Conservation (phyloP, 2,113 vertebrate species). For the Amblyopsis rosae region DNA sequence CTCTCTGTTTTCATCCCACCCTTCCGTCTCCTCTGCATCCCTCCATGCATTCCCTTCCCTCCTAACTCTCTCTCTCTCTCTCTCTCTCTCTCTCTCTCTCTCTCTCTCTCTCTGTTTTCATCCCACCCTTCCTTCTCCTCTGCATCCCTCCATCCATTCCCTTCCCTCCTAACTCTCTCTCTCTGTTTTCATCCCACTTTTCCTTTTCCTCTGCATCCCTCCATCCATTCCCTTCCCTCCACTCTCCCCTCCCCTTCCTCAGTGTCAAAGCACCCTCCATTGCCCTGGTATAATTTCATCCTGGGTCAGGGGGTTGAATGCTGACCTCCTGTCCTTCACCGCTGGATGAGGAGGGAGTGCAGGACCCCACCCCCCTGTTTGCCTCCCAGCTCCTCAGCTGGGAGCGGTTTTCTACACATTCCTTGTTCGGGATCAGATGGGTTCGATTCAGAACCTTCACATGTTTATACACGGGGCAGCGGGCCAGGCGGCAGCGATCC, state of each 20-base stretch:
- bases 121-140: too few species aligned
- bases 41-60: not conserved
- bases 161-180: too few species aligned
- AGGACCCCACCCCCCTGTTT: conserved; percentile 33
- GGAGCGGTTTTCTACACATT: conserved; percentile 38
- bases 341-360: conserved; percentile 22
- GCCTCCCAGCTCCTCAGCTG: conserved; percentile 23
- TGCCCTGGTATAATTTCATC: conserved; percentile 34
- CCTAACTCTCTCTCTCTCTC: too few species aligned
- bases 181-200: not conserved
- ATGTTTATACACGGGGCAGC: conserved; percentile 53
- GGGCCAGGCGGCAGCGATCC: conserved; percentile 16
- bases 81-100: too few species aligned
- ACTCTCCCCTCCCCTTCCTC: conserved; percentile 12
- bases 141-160: too few species aligned
- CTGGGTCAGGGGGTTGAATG: conserved; percentile 22
- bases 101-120: too few species aligned
- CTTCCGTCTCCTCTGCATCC: not conserved
- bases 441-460: conserved; percentile 36
- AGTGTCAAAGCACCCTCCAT: too few species aligned
- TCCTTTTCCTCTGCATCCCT: not conserved
- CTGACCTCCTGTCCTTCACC: conserved; percentile 46
- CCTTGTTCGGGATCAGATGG: conserved; percentile 58
- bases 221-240: not conserved
- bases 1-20: not conserved